phyloP scores from a whole-genome alignment of 2,888 invertebrate genomes.

The Athrips mouffetella region DNA sequence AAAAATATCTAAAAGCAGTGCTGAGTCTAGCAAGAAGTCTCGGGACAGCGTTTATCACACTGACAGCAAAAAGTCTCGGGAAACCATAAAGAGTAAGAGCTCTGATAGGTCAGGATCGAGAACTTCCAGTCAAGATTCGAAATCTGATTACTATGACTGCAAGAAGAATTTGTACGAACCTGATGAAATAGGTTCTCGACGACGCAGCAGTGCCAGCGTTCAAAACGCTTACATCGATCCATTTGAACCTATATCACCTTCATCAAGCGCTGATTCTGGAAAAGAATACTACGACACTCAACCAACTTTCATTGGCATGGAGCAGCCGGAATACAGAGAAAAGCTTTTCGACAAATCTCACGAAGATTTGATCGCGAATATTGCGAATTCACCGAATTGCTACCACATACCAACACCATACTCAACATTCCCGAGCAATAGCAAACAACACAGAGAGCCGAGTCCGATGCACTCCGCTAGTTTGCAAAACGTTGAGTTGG shows the following conservation, averaged over 20 bases:
- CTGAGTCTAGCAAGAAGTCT: constrained; percentile 81
- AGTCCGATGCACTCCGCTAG: constrained; percentile 83
- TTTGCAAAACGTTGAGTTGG: constrained; percentile 84
- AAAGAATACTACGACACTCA: constrained; percentile 80
- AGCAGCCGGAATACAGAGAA: constrained; percentile 70
- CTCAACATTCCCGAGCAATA: constrained; percentile 80
- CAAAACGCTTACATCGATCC: constrained; percentile 65
- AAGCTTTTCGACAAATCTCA: constrained; percentile 77
- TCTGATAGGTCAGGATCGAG: constrained; percentile 80
- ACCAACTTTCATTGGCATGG: constrained; percentile 63
- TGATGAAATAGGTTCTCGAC: constrained; percentile 50
- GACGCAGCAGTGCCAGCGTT: constrained; percentile 56
- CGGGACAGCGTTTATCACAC: constrained; percentile 82
- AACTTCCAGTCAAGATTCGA: constrained; percentile 85
- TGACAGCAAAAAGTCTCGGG: constrained; percentile 81
- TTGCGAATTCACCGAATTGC: constrained; percentile 62
- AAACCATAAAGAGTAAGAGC: constrained; percentile 80
- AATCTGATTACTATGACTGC: constrained; percentile 83
- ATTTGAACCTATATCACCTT: constrained; percentile 74
- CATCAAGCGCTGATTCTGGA: constrained; percentile 83
- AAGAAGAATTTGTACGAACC: constrained; percentile 73
- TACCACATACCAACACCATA: constrained; percentile 80
- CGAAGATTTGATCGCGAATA: constrained; percentile 78
- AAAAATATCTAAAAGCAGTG: constrained; percentile 81
- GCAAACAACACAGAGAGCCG: constrained; percentile 69